phyloP scores from a whole-genome alignment of 2,888 invertebrate genomes.

The Cephonodes hylas region DNA sequence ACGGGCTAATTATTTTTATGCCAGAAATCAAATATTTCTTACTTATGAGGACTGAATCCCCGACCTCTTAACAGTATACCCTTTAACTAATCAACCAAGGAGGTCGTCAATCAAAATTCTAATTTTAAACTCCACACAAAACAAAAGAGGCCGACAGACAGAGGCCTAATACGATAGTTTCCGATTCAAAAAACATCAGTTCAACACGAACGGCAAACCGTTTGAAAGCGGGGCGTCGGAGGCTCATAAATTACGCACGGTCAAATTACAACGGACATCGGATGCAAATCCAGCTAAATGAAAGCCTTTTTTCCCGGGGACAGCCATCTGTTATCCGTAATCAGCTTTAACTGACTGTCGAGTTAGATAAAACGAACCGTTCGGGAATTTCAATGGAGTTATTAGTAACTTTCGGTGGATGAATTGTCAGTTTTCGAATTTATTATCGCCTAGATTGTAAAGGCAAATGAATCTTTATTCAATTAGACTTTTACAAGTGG shows the following conservation, averaged over 20 bases:
- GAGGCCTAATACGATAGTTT: background rate
- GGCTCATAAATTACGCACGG: slow-evolving; percentile 25
- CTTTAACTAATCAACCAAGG: no score
- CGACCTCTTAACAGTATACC: no score
- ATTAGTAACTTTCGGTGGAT: background rate
- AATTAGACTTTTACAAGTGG: no score
- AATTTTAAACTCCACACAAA: background rate
- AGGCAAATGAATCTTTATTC: no score
- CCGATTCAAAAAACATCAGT: background rate
- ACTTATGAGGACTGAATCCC: no score
- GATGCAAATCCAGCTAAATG: slow-evolving; percentile 26
- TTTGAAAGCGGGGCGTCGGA: background rate
- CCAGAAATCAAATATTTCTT: no score
- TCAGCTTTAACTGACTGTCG: slow-evolving; percentile 8
- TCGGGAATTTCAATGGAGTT: background rate
- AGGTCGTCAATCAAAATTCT: no score
- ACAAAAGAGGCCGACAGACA: background rate
- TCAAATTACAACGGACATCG: slow-evolving; percentile 29
- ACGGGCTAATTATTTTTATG: no score
- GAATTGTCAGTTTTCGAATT: no score
- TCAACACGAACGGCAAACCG: background rate
- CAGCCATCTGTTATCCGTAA: slow-evolving; percentile 14
- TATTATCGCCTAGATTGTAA: no score
- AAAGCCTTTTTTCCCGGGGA: slow-evolving; percentile 16
- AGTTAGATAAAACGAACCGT: slow-evolving; percentile 4